Conservation (phyloP, 2,113 vertebrate species). For the Nycticryphes semicollaris region DNA sequence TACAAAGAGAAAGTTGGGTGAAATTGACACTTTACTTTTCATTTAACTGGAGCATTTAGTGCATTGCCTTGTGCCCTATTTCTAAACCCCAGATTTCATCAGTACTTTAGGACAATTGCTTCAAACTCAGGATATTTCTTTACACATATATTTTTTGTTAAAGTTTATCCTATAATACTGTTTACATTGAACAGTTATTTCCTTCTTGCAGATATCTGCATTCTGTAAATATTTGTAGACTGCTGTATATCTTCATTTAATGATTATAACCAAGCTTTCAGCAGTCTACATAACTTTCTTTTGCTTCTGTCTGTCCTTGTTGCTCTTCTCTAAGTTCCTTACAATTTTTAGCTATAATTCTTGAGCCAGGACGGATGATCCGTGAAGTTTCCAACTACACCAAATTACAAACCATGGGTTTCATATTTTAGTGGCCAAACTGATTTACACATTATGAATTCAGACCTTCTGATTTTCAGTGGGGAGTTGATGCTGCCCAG, state of each 20-base stretch:
- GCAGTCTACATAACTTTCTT: not conserved
- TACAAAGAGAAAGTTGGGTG: not conserved
- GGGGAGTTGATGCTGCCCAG: not conserved
- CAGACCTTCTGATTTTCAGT: not conserved
- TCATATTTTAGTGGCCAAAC: not conserved
- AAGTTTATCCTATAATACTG: not conserved
- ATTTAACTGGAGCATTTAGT: not conserved
- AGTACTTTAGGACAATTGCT: not conserved
- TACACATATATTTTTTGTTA: not conserved
- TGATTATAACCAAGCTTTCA: not conserved
- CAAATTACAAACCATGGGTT: not conserved
- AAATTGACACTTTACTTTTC: not conserved
- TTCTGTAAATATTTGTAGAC: constrained; percentile 5
- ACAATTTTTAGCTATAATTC: not conserved
- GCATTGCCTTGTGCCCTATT: not conserved
- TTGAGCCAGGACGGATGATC: not conserved
- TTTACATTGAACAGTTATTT: not conserved
- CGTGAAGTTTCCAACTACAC: not conserved
- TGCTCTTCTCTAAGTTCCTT: not conserved
- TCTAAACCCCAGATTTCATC: not conserved
- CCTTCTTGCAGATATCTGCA: not conserved
- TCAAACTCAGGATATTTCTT: not conserved
- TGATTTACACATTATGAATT: not conserved
- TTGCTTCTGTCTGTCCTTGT: not conserved
- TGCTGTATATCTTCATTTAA: not conserved